Base-by-base conservation (phyloP, 2,113 vertebrate genomes). In the Macrotus californicus region DNA sequence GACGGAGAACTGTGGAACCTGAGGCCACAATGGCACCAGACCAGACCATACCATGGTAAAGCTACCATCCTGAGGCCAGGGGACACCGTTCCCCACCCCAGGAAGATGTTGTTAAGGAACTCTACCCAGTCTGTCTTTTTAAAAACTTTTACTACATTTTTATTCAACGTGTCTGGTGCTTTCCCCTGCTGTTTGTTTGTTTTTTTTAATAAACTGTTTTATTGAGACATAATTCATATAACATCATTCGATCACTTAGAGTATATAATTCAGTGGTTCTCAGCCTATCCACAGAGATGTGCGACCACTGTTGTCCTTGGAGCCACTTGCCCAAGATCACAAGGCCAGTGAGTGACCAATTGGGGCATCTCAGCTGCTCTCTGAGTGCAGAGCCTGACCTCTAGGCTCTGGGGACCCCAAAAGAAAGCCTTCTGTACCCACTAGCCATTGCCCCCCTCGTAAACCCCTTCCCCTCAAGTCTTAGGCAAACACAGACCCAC, bases 381-480 rank as follows among this genome's bases (percentile, higher is more conserved):
- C n/a, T n/a, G n/a, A n/a, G n/a, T n/a, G n/a, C n/a, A n/a, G n/a
- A n/a, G n/a, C n/a, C n/a, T n/a, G n/a, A n/a, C n/a, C n/a, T n/a
- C n/a, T n/a, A n/a, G n/a, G n/a, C n/a, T n/a, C n/a, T n/a, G n/a
- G n/a, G n/a, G n/a, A n/a, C 34, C 22, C 9, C 76, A 39, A n/a
- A 50, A 85, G 83, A 80, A 81, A 10, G 31, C 4, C 31, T n/a
- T n/a, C n/a, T 15, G 39, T 16, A 0, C 29, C n/a, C 34, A 1
- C 66, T 1, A n/a, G 39, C 31, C 19, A 6, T 16, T 14, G 54
- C 8, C 26, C 18, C 29, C 41, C 3, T 2, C 21, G 46, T 0
- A 5, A 0, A 4, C 2, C 15, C 31, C 8, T 6, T 50, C 0
- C 26, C 19, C 4, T 15, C 8, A 8, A 8, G 39, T 29, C 80